Evolutionary conservation across 2,888 invertebrate species (phyloP), one percentile per base, ranked within the genome.

Genomic region (Plemyria rubiginata): DNA sequence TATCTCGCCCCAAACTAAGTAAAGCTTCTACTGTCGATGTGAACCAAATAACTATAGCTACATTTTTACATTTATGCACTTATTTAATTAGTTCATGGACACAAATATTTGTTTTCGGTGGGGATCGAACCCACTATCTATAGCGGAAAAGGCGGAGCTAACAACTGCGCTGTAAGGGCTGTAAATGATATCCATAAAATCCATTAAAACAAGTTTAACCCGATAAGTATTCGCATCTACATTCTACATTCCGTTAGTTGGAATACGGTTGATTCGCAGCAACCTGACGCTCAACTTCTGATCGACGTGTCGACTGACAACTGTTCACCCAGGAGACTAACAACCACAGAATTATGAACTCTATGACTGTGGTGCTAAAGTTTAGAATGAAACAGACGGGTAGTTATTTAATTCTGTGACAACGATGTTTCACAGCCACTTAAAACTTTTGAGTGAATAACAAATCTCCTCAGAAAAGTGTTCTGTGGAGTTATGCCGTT

Each of bases 391-490:
- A 54, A 51, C 51, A 36, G 50, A 22, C 58, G 49, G 64, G 49
- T 66, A 67, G 75, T 85, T 82, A 83, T 87, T 87, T 87, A 87
- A 90, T 86, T 87, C 87, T 88, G 88, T 85, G 84, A 86, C 86
- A 84, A 87, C 85, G 84, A 85, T 89, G 88, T 89, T 90, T 90
- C 90, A 87, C 90, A 91, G 88, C 85, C 90, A 90, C 91, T 91
- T 91, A 90, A 91, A 92, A 91, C 83, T 91, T 91, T 87, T 84
- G 84, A 90, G 87, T 88, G 90, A 90, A 91, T 91, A 91, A 91
- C 91, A 92, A 91, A 92, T 90, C 91, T 89, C 80, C 81, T 85
- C 81, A 75, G 82, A 87, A 90, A 89, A 91, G 89, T 90, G 85
- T 88, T 86, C 82, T 79, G 72, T 77, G 77, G 86, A 91, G 89